Evolutionary conservation across 2,888 invertebrate genomes (phyloP), one percentile per base, ranked within the genome.

Genomic region (Tenthredo distinguenda): DNA sequence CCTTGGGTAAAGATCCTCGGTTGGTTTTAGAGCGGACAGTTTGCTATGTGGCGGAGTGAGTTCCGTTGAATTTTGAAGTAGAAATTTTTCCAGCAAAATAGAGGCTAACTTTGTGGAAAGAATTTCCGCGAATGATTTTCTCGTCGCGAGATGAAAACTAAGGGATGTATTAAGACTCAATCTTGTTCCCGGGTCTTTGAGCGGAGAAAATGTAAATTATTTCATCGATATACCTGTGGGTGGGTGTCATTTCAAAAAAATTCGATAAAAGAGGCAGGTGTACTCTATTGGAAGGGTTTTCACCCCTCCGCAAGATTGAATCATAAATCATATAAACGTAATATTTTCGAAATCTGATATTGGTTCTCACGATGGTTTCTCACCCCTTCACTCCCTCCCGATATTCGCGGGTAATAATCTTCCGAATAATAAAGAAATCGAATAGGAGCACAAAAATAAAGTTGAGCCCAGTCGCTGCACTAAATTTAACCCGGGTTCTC

Each of bases 261-360:
- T 15, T 47, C 81, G 81, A 81, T 81, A 81, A 81, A 58, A 37
- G 81, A 40, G 81, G 81, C 81, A 62, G 81, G 62, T 81, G 81
- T 81, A 81, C 34, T 62, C 62, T 81, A 62, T 81, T 26, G 81
- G 81, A 81, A 81, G 62, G 62, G 62, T 40, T 81, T 65, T 65
- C 40, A 40, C 37, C 81, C 81, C 62, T 40, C 58, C 21, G 55
- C 62, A 62, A 81, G 81, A 81, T 81, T 81, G 81, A 81, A 81
- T 81, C 81, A 62, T 81, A 81, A 81, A 81, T 81, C 81, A 81
- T 37, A 62, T 43, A 43, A 81, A 62, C 18, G 62, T 81, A 71
- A 83, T 83, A 68, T 71, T 71, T 83, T 71, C 65, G 10, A 71
- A 83, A 83, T 83, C 47, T 71, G 83, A 83, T 83, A 43, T 83